Evolutionary conservation across 2,888 invertebrate species (phyloP), one percentile per base, ranked within the genome.

Genomic region (Epinotia brunnichana): DNA sequence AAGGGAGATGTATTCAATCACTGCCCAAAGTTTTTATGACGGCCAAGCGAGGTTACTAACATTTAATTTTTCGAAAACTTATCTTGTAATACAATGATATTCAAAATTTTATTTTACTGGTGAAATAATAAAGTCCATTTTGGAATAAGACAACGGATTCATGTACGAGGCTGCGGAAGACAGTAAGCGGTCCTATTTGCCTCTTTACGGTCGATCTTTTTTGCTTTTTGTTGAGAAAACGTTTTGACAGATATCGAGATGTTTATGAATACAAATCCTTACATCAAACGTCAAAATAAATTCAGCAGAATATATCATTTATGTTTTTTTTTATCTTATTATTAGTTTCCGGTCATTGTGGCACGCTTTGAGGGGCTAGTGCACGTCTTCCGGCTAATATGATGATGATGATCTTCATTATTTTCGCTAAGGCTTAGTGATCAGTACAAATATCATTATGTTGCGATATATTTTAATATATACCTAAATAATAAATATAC

Each of bases 1-100:
- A 59, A 60, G 70, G 70, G 66, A 66, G 24, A 19, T 41, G 24
- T 71, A 59, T 66, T 53, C 66, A 60, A 71, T 66, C 66, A 39
- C 29, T 35, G 64, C 29, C 60, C 59, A 24, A 69, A 71, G 66
- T 71, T 66, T 71, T 71, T 71, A 66, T 44, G 29, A 15, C 70
- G 70, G 70, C 29, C 60, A 71, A 41, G 15, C 24, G 17, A 53
- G 17, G 17, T 53, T 44, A 5, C 29, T 13, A n/a, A 51, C 4
- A 4, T 15, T 51, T 29, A 21, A 24, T 63, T 48, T 29, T 11
- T n/a, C 21, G 9, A 48, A 19, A 24, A 13, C 21, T 13, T 3
- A 44, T 21, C 21, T 24, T 3, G 13, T 24, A 7, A 2, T 60
- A 5, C 5, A 44, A 21, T 24, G 9, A 10, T 17, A 24, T 0